Conservation (phyloP, 2,797 vertebrate genomes). For the Labroides dimidiatus region DNA sequence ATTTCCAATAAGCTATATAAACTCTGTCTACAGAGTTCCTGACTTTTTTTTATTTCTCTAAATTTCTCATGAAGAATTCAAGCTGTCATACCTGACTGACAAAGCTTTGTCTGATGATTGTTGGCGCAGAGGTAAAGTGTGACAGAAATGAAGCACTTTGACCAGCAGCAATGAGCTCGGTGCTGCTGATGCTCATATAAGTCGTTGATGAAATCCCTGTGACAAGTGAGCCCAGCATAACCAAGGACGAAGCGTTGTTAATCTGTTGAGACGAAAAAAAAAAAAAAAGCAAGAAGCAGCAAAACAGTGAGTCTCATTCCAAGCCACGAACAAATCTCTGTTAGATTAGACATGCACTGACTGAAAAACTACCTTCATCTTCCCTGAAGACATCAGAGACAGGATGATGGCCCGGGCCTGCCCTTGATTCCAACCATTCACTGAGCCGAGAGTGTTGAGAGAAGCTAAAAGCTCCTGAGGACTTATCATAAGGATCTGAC, state of each 20-base stretch:
- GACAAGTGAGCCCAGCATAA: constrained; percentile 74
- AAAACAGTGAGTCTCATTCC: neutral
- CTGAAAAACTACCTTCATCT: constrained; percentile 61
- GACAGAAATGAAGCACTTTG: constrained; percentile 46
- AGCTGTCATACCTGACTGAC: constrained; percentile 72
- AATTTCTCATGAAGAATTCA: neutral
- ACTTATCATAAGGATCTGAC: constrained; percentile 58
- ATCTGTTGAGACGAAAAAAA: constrained; percentile 59
- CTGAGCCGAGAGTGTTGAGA: constrained; percentile 49
- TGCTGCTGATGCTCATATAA: constrained; percentile 25
- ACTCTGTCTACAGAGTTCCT: too few relatives aligned
- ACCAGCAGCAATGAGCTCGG: constrained; percentile 48
- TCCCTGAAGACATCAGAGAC: constrained; percentile 49
- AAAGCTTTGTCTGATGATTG: constrained; percentile 59
- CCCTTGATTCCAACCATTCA: constrained; percentile 71
- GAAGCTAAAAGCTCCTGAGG: constrained; percentile 27
- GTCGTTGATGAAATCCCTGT: constrained; percentile 61
- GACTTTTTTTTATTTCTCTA: too few relatives aligned
- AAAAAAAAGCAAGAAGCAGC: neutral
- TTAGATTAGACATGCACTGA: neutral
- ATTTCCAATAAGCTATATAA: too few relatives aligned
- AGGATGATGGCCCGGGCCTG: constrained; percentile 74
- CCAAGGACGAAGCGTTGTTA: neutral
- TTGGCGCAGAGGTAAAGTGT: constrained; percentile 51
- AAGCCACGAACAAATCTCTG: neutral